phyloP scores from a whole-genome alignment of 1,140 invertebrate species.

The Mizuhopecten yessoensis region DNA sequence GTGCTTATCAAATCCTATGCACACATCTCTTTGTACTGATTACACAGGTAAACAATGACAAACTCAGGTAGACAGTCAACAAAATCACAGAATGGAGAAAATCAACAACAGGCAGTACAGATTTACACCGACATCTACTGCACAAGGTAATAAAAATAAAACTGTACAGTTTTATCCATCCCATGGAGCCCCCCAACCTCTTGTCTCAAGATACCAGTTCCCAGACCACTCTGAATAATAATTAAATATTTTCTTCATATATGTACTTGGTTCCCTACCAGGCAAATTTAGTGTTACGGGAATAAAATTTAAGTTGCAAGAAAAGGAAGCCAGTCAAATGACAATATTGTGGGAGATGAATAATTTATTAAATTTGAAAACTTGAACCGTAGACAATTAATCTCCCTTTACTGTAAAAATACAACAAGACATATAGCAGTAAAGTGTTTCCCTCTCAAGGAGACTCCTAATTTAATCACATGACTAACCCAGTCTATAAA shows the following conservation, averaged over 20 bases:
- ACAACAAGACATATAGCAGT: not conserved
- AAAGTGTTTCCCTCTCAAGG: not conserved
- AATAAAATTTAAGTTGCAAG: too few species aligned
- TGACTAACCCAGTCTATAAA: not conserved
- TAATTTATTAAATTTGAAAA: not conserved
- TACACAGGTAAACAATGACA: constrained; percentile 1
- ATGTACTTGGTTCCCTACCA: too few species aligned
- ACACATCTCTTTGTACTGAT: constrained; percentile 34
- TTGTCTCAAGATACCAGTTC: too few species aligned
- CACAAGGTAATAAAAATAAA: not conserved
- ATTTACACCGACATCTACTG: constrained; percentile 16
- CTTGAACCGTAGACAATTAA: not conserved
- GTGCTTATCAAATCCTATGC: not conserved
- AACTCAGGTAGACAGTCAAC: constrained; percentile 24
- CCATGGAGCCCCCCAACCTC: too few species aligned
- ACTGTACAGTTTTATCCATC: too few species aligned
- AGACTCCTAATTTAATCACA: not conserved
- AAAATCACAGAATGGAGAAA: constrained; percentile 17
- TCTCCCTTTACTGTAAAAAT: not conserved
- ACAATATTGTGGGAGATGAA: not conserved
- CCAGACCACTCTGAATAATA: too few species aligned
- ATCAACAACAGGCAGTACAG: constrained; percentile 24
- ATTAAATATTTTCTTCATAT: too few species aligned
- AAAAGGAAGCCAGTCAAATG: too few species aligned
- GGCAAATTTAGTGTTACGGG: too few species aligned